These are phyloP conservation scores for Pseudachorutes palmiensis DNA, from an alignment of 1,140 invertebrate species.

Conservation along the genomic window DNA sequence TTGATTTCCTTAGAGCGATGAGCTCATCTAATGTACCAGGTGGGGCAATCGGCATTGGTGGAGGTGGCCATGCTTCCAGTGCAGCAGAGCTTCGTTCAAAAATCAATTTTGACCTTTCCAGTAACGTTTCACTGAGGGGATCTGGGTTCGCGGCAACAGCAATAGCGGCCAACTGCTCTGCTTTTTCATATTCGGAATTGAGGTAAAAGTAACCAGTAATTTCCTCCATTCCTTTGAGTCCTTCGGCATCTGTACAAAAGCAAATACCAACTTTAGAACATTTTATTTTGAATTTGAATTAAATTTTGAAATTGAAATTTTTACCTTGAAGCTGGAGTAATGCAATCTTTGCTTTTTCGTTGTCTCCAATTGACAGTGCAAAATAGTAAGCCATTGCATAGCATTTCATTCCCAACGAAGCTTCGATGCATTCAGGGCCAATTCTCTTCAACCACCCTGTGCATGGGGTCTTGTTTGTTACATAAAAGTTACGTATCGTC, in stretches of 20 bases:
- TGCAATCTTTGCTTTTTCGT: slow-evolving; percentile 19
- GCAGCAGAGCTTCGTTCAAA: not conserved
- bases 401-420: slow-evolving; percentile 9
- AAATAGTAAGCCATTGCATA: slow-evolving; percentile 21
- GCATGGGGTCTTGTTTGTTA: slow-evolving; percentile 30
- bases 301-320: not conserved
- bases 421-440: slow-evolving; percentile 26
- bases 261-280: too few species aligned
- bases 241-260: slow-evolving; percentile 24
- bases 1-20: too few species aligned
- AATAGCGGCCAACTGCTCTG: not conserved
- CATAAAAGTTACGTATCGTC: slow-evolving; percentile 13
- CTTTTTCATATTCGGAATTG: slow-evolving; percentile 28
- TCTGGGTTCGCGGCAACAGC: not conserved
- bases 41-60: not conserved
- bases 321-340: slow-evolving; percentile 28
- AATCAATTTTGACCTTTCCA: not conserved
- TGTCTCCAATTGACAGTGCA: slow-evolving; percentile 18
- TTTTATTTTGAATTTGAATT: too few species aligned
- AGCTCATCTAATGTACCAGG: too few species aligned
- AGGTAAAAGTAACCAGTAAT: slow-evolving; percentile 17
- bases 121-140: not conserved
- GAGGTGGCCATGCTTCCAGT: not conserved
- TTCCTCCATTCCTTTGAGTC: slow-evolving; percentile 26
- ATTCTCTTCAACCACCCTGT: slow-evolving; percentile 35